Base-by-base conservation (phyloP, 1,140 invertebrate species). In the Odontomachus brunneus region DNA sequence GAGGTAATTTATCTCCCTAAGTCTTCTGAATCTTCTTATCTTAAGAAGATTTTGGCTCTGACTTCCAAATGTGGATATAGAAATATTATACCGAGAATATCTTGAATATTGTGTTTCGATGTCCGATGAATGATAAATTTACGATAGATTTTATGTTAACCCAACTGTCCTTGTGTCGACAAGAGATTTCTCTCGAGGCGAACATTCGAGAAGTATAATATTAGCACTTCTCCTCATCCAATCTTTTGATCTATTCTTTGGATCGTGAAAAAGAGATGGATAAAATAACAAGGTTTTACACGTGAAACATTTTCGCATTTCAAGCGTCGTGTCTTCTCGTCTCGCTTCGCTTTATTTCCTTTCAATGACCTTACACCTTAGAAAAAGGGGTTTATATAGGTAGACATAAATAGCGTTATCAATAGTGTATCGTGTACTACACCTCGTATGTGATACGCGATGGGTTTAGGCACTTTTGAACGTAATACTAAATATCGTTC, bases 401-500 rank as follows among this genome's bases (percentile, higher is more conserved):
- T 82, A 87, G 85, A 88, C 66, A 82, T 87, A 84, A 82, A 73
- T 87, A 87, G 85, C 73, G 48, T 84, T 84, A 72, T 88, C 75
- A 87, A 78, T 69, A 74, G 73, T 72, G 57, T 65, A 87, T 67
- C 66, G 60, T 80, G 82, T 88, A 88, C 63, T 88, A 71, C 73
- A 88, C 5, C 69, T 85, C 83, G 83, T 88, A 84, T 83, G 15
- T 66, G 66, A 88, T 81, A 88, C 87, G 83, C 83, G 84, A 88
- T 72, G 74, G 65, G 62, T 84, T 88, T 83, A 88, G 87, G 87
- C 87, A 88, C 87, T 88, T 88, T 88, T 80, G 57, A 88, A 78
- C 72, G 65, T 72, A 83, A 78, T 75, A 44, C 55, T 67, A 74
- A 75, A 84, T 55, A 83, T 48, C 57, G 26, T 53, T 48, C 49